Evolutionary conservation across 2,797 vertebrate species (phyloP).

Genomic region (Dallia pectoralis): DNA sequence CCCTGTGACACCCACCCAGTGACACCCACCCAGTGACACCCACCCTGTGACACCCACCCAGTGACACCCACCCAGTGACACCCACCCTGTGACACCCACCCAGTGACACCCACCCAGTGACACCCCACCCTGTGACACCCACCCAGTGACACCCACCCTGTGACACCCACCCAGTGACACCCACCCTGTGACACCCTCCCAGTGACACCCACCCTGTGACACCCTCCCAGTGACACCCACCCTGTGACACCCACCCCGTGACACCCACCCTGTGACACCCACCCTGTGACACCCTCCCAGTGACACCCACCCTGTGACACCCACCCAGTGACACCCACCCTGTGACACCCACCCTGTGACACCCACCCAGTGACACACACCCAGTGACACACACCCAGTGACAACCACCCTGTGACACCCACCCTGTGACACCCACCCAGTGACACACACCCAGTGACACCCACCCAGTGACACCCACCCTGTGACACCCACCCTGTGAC

Average conservation of each 20-base stretch:
- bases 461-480: slow-evolving; percentile 7
- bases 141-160: slow-evolving; percentile 2
- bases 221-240: not conserved
- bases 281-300: not conserved
- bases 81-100: slow-evolving; percentile 5
- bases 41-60: slow-evolving; percentile 4
- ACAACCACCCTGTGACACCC: not conserved
- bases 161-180: not conserved
- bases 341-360: not conserved
- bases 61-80: not conserved
- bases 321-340: not conserved
- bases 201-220: not conserved
- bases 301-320: not conserved
- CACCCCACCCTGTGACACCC: too few relatives aligned
- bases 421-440: slow-evolving; percentile 1
- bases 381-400: not conserved
- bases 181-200: too few relatives aligned
- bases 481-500: not conserved
- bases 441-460: not conserved
- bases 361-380: not conserved
- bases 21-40: not conserved
- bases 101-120: not conserved
- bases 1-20: not conserved
- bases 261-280: not conserved
- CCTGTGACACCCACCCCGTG: too few relatives aligned